Evolutionary conservation across 2,113 vertebrate species (phyloP).

Genomic region (Centropus bengalensis): DNA sequence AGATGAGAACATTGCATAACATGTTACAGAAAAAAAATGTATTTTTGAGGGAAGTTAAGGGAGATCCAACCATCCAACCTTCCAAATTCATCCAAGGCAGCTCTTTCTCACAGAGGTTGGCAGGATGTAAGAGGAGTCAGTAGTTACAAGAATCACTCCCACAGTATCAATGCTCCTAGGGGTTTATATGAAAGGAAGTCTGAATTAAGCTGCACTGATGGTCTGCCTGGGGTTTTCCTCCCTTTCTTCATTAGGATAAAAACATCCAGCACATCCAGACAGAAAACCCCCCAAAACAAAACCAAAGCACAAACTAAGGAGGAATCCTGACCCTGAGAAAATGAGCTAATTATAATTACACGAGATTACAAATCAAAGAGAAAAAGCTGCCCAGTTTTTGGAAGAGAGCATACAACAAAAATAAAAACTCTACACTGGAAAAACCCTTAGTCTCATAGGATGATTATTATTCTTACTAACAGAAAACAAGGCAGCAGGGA

Average conservation of each 20-base stretch:
- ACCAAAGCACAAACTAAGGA: not conserved
- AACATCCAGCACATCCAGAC: not conserved
- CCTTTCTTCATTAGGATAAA: not conserved
- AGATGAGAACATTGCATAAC: conserved; percentile 43
- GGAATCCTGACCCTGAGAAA: conserved; percentile 7
- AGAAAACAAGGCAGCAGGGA: conserved; percentile 62
- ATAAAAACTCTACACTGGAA: conserved; percentile 7
- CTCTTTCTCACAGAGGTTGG: not conserved
- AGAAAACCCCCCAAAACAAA: not conserved
- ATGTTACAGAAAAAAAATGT: conserved; percentile 16
- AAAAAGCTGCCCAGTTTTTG: not conserved
- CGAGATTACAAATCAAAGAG: conserved; percentile 1
- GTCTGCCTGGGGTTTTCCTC: not conserved
- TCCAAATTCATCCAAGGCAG: not conserved
- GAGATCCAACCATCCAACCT: not conserved
- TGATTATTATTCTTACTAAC: conserved; percentile 33
- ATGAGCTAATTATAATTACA: conserved; percentile 18
- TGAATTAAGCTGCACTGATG: not conserved
- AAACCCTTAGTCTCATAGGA: not conserved
- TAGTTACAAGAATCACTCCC: not conserved
- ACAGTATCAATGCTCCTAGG: not conserved
- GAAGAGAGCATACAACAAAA: not conserved
- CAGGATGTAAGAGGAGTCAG: not conserved
- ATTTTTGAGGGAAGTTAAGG: conserved; percentile 7
- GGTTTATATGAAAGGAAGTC: not conserved